phyloP scores from a whole-genome alignment of 2,888 invertebrate genomes.

The Keiferia lycopersicella region DNA sequence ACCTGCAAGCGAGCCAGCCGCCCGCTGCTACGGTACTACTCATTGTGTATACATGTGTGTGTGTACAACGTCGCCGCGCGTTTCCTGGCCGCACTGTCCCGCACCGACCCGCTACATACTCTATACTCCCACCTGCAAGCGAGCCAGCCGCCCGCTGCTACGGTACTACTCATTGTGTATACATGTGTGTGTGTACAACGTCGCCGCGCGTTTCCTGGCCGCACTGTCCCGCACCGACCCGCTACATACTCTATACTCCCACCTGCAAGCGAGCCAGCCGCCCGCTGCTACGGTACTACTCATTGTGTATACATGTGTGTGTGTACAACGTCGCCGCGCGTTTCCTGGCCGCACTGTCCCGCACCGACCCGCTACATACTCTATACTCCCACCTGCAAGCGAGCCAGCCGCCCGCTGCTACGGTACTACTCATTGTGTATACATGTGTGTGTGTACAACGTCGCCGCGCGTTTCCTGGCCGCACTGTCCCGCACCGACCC shows the following conservation, averaged over 20 bases:
- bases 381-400: slow-evolving; percentile 94
- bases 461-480: no score
- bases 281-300: slow-evolving; percentile 81
- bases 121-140: no score
- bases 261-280: neutral
- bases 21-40: slow-evolving; percentile 72
- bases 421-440: no score
- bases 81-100: no score
- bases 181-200: no score
- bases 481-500: no score
- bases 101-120: no score
- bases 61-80: no score
- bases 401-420: slow-evolving; percentile 83
- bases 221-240: neutral
- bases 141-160: no score
- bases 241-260: neutral
- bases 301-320: slow-evolving; percentile 93
- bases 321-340: slow-evolving; percentile 90
- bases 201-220: neutral
- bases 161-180: no score
- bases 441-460: no score
- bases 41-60: no score
- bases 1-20: slow-evolving; percentile 88
- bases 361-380: slow-evolving; percentile 95
- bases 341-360: slow-evolving; percentile 91